Conservation (phyloP, 2,113 vertebrate genomes). For the Dermatemys mawii region DNA sequence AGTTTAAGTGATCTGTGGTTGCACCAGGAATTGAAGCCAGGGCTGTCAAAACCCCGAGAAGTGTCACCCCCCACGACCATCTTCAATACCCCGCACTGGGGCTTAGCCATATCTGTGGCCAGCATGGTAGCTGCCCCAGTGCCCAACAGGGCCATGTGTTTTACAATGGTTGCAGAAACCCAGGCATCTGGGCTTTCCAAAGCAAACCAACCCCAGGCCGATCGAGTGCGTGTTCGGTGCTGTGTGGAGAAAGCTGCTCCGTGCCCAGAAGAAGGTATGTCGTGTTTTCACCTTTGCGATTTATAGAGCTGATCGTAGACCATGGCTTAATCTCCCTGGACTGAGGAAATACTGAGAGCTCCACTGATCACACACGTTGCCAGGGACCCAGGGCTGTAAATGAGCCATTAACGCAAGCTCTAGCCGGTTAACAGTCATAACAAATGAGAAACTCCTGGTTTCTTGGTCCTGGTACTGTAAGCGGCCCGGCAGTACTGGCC, state of each 20-base stretch:
- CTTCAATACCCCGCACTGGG: not conserved
- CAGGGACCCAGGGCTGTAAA: constrained; percentile 53
- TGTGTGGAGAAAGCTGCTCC: constrained; percentile 27
- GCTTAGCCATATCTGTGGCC: not conserved
- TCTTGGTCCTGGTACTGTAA: not conserved
- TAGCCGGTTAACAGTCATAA: constrained; percentile 64
- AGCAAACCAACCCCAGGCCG: not conserved
- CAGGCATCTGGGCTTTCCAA: not conserved
- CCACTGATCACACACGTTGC: constrained; percentile 46
- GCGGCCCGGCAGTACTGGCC: not conserved
- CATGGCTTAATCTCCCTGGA: constrained; percentile 58
- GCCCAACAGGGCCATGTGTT: not conserved
- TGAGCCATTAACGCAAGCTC: constrained; percentile 66
- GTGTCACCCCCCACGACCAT: not conserved
- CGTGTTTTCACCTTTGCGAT: constrained; percentile 61
- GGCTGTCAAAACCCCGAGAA: not conserved
- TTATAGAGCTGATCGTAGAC: constrained; percentile 50
- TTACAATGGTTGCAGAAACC: fast-evolving
- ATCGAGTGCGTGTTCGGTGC: not conserved
- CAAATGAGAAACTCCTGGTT: not conserved
- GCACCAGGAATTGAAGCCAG: not conserved
- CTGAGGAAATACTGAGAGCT: constrained; percentile 50
- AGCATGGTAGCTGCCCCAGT: not conserved
- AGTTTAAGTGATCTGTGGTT: not conserved
- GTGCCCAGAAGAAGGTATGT: constrained; percentile 30